Conservation (phyloP, 2,888 invertebrate species). For the Mimachlamys varia region DNA sequence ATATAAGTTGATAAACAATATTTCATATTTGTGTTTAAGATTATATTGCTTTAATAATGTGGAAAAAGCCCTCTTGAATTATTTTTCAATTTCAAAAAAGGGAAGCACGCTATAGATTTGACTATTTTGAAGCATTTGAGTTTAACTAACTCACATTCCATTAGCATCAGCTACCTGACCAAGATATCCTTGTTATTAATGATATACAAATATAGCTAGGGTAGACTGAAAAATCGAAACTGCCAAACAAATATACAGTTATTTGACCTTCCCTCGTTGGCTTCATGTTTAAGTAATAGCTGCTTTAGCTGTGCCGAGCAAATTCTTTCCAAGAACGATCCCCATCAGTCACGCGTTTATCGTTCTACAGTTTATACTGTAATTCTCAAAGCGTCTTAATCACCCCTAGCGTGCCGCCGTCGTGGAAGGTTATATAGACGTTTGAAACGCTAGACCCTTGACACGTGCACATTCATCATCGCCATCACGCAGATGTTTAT, state of each 20-base stretch:
- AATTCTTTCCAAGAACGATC: background rate
- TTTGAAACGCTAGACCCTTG: background rate
- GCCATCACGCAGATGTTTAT: background rate
- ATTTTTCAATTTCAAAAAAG: too few relatives aligned
- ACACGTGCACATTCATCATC: background rate
- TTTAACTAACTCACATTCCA: too few relatives aligned
- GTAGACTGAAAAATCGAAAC: slow-evolving; percentile 5
- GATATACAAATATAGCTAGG: background rate
- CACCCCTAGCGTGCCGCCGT: too few relatives aligned
- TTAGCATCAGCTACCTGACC: too few relatives aligned
- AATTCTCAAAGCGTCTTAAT: background rate
- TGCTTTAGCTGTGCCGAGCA: background rate
- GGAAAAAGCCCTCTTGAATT: too few relatives aligned
- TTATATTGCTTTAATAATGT: too few relatives aligned
- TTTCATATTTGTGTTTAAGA: too few relatives aligned
- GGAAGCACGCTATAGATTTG: too few relatives aligned
- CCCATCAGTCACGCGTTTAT: background rate
- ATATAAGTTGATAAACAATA: too few relatives aligned
- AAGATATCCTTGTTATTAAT: too few relatives aligned
- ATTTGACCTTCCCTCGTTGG: background rate
- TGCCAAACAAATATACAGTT: background rate
- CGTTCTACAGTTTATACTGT: background rate
- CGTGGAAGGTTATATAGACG: too few relatives aligned
- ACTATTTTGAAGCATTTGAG: too few relatives aligned
- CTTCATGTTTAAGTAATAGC: background rate